Conservation (phyloP, 1,140 invertebrate species). For the Bombus polaris region DNA sequence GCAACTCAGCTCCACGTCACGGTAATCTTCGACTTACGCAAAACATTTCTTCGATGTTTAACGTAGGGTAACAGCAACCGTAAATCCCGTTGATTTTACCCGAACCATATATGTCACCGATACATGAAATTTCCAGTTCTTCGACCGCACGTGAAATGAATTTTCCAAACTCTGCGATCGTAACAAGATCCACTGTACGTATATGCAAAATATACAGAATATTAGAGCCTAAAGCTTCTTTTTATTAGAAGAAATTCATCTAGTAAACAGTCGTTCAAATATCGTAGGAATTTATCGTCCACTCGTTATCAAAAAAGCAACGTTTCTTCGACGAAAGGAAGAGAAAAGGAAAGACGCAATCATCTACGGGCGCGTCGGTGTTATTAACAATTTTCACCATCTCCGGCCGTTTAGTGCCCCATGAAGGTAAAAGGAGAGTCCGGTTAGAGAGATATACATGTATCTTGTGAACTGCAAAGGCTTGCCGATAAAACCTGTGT, state of each 20-base stretch:
- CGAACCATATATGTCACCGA: conserved; percentile 15
- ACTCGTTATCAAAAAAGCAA: not conserved
- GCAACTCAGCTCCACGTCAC: not conserved
- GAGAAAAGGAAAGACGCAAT: not conserved
- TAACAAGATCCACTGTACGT: too few species aligned
- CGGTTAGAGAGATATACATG: conserved; percentile 21
- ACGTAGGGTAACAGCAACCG: not conserved
- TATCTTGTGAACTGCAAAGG: conserved; percentile 21
- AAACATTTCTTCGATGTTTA: conserved; percentile 8
- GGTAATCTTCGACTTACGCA: not conserved
- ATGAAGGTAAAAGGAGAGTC: conserved; percentile 41
- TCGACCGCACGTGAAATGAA: not conserved
- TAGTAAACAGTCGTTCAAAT: too few species aligned
- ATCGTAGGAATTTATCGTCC: too few species aligned
- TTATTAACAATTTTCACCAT: conserved; percentile 49
- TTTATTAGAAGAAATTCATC: not conserved
- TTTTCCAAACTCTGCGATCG: conserved; percentile 2
- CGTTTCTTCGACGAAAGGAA: too few species aligned
- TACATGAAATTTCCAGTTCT: not conserved
- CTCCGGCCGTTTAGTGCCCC: conserved; percentile 24
- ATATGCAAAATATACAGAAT: too few species aligned
- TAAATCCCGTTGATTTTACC: conserved; percentile 30
- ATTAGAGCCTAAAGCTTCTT: too few species aligned
- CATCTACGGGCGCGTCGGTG: not conserved
- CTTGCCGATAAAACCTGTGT: conserved; percentile 59